Evolutionary conservation across 2,113 vertebrate genomes (phyloP), one percentile per base, ranked within the genome.

Genomic region (Limanda limanda): DNA sequence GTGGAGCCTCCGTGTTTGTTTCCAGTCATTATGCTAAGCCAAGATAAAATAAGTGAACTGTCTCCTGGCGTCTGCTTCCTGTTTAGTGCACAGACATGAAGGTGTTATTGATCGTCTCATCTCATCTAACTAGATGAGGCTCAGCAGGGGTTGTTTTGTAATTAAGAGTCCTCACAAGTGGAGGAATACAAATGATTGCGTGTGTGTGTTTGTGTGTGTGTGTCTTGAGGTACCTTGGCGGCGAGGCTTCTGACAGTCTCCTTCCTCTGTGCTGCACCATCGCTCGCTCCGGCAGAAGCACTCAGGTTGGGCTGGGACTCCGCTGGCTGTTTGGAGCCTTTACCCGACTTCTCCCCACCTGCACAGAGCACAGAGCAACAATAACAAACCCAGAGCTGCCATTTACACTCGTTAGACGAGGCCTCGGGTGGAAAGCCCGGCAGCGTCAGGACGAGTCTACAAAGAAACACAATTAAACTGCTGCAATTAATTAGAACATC

Each of bases 221-320:
- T 73, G 73, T 60, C 68, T 48, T 70, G 57, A 63, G 52, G 83
- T 94, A 99, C 98, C 97, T 96, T 98, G 48, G 96, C 94, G 48
- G 97, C 97, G 0, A 99, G 94, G 64, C 89, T 91, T 82, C 95
- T 97, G 85, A 95, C 94, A 1, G 96, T 86, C 68, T 97, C 96
- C 21, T 95, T 96, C 70, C 88, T 77, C 0, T 90, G 91, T n/a
- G 84, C 92, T 66, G 91, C 92, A 80, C 83, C 77, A 23, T 98
- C 96, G 2, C 94, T 74, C 76, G 87, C 24, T 47, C 89, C 92
- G 40, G 86, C 91, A 47, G 86, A 91, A 47, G 86, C 55, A 64
- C 83, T 84, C 91, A 96, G 68, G 81, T 0, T 18, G 87, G 74
- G 10, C 8, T 93, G 85, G 86, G 85, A 74, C 81, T 92, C 90